These are phyloP conservation scores for Phragmatobia fuliginosa DNA, from an alignment of 2,888 invertebrate species.

Conservation along the genomic window DNA sequence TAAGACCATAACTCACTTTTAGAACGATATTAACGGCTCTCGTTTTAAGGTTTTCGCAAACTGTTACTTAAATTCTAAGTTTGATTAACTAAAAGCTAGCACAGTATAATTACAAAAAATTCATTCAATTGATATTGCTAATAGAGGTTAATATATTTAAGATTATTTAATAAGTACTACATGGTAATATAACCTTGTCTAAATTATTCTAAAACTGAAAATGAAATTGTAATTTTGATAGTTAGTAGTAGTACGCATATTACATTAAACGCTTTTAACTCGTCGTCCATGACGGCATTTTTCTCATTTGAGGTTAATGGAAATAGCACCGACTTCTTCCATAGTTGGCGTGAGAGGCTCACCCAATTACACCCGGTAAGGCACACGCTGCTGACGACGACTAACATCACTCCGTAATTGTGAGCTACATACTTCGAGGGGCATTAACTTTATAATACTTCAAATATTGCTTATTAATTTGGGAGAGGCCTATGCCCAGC, in stretches of 20 bases:
- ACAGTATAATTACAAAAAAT: not conserved
- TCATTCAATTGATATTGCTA: not conserved
- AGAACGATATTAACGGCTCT: not conserved
- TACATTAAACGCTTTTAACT: constrained; percentile 45
- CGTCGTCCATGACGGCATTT: constrained; percentile 62
- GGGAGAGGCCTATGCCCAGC: too few species aligned
- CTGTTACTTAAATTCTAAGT: too few species aligned
- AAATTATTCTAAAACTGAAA: not conserved
- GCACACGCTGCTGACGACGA: constrained; percentile 45
- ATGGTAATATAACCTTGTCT: not conserved
- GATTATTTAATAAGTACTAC: too few species aligned
- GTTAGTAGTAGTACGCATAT: not conserved
- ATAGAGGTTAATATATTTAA: not conserved
- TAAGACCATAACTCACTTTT: not conserved
- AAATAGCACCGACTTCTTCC: constrained; percentile 68
- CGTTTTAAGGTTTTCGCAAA: not conserved
- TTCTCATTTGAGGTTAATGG: constrained; percentile 82
- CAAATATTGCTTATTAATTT: not conserved
- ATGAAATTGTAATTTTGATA: not conserved
- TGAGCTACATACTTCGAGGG: constrained; percentile 27
- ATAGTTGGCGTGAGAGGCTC: constrained; percentile 67
- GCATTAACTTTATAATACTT: constrained; percentile 10
- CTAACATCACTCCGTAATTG: constrained; percentile 34
- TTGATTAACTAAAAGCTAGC: not conserved
- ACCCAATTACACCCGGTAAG: constrained; percentile 69